These are phyloP conservation scores for Tangachromis dhanisi DNA, from an alignment of 2,113 vertebrate species.

Conservation along the genomic window DNA sequence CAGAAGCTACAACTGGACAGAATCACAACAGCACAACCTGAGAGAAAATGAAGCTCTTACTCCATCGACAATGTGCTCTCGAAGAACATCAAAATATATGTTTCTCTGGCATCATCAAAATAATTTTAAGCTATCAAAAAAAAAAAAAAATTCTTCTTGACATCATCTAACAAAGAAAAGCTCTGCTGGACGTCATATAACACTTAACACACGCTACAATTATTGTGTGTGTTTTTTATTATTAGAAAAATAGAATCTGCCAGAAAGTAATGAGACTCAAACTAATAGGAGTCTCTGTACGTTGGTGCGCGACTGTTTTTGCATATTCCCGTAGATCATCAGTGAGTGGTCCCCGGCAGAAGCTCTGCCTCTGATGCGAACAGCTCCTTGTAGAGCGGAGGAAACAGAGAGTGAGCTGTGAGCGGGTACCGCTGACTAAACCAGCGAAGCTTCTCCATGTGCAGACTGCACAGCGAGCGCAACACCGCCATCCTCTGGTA, in stretches of 20 bases:
- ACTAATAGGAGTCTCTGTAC: not conserved
- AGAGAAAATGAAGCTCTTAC: not conserved
- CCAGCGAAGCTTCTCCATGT: constrained; percentile 83
- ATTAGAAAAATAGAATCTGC: constrained; percentile 58
- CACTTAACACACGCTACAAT: not conserved
- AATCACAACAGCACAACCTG: constrained; percentile 5
- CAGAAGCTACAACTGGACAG: not conserved
- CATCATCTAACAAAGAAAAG: not conserved
- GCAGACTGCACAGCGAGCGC: constrained; percentile 80
- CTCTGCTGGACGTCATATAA: not conserved
- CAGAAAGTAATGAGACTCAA: not conserved
- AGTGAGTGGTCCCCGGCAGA: constrained; percentile 55
- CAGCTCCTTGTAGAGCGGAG: constrained; percentile 91
- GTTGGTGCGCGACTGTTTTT: not conserved
- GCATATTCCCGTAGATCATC: not conserved
- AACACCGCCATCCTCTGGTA: constrained; percentile 76
- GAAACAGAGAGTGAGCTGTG: constrained; percentile 78
- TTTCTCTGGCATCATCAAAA: constrained; percentile 13
- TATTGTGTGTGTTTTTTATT: not conserved
- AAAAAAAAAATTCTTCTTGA: not conserved
- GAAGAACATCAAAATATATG: not conserved
- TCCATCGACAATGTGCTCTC: not conserved
- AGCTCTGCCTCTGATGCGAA: constrained; percentile 78
- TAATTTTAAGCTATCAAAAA: constrained; percentile 6
- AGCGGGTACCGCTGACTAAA: constrained; percentile 82